Conservation (phyloP, 2,797 vertebrate species). For the Aphelocoma californica region DNA sequence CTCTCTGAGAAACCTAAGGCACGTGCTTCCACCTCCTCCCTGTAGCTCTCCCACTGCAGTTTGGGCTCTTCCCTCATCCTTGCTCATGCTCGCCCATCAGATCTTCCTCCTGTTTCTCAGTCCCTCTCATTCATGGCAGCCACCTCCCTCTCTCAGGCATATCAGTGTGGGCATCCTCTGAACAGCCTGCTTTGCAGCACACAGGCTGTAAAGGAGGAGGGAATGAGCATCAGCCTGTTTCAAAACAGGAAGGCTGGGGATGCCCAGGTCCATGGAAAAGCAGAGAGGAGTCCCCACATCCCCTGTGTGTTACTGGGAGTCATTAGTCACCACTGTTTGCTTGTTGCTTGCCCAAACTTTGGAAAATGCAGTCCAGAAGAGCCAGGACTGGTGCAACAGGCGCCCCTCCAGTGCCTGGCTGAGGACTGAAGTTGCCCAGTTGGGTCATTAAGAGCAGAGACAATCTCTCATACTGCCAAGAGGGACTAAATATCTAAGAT, state of each 20-base stretch:
- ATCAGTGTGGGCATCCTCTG: rapidly evolving
- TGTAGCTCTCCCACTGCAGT: background rate
- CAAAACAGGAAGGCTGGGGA: background rate
- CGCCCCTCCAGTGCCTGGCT: background rate
- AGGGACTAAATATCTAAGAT: background rate
- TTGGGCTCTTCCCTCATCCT: background rate
- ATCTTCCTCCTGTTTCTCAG: background rate
- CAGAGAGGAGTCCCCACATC: background rate
- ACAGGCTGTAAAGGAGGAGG: background rate
- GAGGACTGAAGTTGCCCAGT: background rate
- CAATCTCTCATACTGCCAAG: background rate
- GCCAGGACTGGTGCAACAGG: background rate
- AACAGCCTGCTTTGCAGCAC: background rate
- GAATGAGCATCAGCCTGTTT: background rate
- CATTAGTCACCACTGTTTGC: rapidly evolving
- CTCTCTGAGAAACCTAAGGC: background rate
- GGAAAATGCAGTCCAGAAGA: background rate
- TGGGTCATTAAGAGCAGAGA: background rate
- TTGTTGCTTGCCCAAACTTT: background rate
- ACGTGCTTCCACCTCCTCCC: background rate
- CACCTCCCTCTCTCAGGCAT: background rate
- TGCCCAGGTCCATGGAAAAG: background rate
- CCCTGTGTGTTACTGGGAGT: background rate
- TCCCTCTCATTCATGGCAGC: background rate
- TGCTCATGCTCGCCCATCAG: background rate